Evolutionary conservation across 2,888 invertebrate genomes (phyloP).

Genomic region (Galeruca laticollis): DNA sequence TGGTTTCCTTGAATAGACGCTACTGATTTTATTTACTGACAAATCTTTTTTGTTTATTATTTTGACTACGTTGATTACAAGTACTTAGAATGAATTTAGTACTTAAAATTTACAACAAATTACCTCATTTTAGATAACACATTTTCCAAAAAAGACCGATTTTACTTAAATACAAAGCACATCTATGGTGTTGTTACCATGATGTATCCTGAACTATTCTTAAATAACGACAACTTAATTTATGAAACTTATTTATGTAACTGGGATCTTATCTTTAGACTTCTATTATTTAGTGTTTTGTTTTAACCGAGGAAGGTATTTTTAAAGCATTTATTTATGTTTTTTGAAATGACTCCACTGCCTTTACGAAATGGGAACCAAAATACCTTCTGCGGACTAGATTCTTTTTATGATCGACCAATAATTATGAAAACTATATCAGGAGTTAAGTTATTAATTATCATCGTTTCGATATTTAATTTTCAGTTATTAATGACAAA

Average conservation of each 20-base stretch:
- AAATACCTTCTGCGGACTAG: conserved; percentile 3
- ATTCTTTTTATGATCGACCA: background rate
- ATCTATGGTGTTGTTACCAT: background rate
- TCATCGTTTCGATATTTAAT: too few relatives aligned
- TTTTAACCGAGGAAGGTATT: conserved; percentile 2
- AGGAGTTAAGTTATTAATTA: too few relatives aligned
- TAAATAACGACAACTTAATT: conserved; percentile 3
- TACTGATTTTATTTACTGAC: too few relatives aligned
- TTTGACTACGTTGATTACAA: too few relatives aligned
- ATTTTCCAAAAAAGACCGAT: too few relatives aligned
- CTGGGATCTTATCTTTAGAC: background rate
- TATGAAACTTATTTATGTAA: background rate
- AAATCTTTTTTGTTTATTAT: too few relatives aligned
- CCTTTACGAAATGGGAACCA: conserved; percentile 11
- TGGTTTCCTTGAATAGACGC: too few relatives aligned
- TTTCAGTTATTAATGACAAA: too few relatives aligned
- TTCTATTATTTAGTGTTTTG: conserved; percentile 1
- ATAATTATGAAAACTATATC: background rate
- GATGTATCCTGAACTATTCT: background rate
- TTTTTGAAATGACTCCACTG: conserved; percentile 13
- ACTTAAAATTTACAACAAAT: too few relatives aligned
- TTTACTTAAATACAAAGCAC: background rate
- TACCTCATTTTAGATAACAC: too few relatives aligned
- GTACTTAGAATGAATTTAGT: too few relatives aligned
- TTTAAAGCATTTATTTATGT: conserved; percentile 11